Percentiles rank a stretch among this genome's conserved stretches.
These are phyloP conservation scores for Neoitamus cyanurus DNA, from an alignment of 2,888 invertebrate species.

Conservation along the genomic window DNA sequence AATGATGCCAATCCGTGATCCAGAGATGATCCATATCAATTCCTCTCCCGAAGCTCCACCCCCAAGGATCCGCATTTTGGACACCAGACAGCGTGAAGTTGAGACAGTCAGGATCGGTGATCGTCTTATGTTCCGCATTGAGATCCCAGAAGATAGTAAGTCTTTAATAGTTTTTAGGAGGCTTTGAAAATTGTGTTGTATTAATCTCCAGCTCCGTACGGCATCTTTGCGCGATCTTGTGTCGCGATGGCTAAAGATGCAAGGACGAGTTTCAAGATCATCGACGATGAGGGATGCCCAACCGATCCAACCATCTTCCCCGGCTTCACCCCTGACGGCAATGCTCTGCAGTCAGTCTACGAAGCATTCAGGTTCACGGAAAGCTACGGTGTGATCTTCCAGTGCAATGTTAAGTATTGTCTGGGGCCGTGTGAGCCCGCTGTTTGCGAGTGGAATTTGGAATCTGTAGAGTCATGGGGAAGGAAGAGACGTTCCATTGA, in stretches of 20 bases:
- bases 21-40: constrained; percentile 95
- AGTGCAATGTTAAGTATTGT: constrained; percentile 96
- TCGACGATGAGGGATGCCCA: constrained; percentile 94
- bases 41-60: constrained; percentile 95
- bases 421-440: constrained; percentile 94
- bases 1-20: constrained; percentile 96
- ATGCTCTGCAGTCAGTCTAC: constrained; percentile 89
- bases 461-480: constrained; percentile 91
- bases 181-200: constrained; percentile 54
- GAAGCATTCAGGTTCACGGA: constrained; percentile 96
- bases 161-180: neutral
- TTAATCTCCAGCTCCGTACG: constrained; percentile 85
- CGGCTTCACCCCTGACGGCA: constrained; percentile 89
- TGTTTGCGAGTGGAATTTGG: constrained; percentile 90
- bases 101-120: constrained; percentile 95
- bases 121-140: constrained; percentile 93
- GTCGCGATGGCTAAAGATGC: constrained; percentile 98
- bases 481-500: constrained; percentile 81
- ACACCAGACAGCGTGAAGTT: constrained; percentile 86
- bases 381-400: constrained; percentile 96
- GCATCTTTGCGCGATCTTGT: constrained; percentile 94
- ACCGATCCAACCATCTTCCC: constrained; percentile 95
- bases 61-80: constrained; percentile 91
- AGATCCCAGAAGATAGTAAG: constrained; percentile 96
- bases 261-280: constrained; percentile 95